Base-by-base conservation (phyloP, 1,140 invertebrate species). In the Sitophilus oryzae region DNA sequence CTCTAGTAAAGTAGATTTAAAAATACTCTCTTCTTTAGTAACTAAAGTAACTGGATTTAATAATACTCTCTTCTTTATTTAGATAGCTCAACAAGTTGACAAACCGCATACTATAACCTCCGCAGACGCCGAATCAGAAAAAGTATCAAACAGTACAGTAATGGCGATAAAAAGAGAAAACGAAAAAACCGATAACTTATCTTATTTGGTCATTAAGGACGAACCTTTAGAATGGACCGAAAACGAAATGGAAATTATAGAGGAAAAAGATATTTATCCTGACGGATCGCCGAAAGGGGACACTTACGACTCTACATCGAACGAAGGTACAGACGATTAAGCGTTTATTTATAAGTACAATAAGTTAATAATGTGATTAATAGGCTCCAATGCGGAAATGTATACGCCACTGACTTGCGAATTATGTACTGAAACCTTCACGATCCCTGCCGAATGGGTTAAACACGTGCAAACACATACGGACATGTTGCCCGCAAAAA, bases 401-500 rank as follows among this genome's bases (percentile, higher is more conserved):
- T 87, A 86, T 64, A 84, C 84, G 16, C 84, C 86, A 30, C 71
- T 91, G 46, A 84, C 85, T 2, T 91, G 88, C 67, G 87, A 90
- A 70, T 77, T 89, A 66, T 90, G 88, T 67, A 84, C 85, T 67
- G 85, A 88, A 77, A 86, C 86, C 11, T 91, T 89, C 68, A 84
- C 83, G 45, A 77, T 87, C 63, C 87, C 87, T 47, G 86, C 83
- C 10, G 84, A 86, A 56, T 86, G 87, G 83, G 86, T 89, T 30
- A 79, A 84, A 49, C 87, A 89, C 68, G 82, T 89, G 69, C 84
- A 88, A 70, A 82, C 81, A 3, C 86, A 88, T 66, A 75, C 82
- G 22, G 77, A 80, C 58, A 77, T 79, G 75, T 45, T 73, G 57
- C 66, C 70, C 46, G 80, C 81, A 19, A 76, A 80, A 61, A 70